phyloP scores from a whole-genome alignment of 2,888 invertebrate species.

The Microplitis deprimator region DNA sequence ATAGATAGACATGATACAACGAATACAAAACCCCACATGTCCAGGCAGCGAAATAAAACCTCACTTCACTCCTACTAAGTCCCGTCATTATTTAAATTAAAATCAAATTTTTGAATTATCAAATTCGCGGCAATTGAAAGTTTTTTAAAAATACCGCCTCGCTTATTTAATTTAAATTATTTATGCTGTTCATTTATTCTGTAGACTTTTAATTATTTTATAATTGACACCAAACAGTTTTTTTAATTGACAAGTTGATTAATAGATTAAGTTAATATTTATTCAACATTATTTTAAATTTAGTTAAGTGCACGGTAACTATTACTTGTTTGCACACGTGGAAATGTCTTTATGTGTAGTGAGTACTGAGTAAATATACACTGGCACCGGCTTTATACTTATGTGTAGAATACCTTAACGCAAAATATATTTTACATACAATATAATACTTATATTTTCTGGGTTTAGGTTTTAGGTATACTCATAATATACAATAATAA shows the following conservation, averaged over 20 bases:
- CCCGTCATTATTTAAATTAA: background rate
- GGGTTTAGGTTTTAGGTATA: too few species aligned
- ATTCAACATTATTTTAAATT: background rate
- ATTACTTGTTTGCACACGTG: background rate
- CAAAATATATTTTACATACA: too few species aligned
- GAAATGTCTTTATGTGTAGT: background rate
- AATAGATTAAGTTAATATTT: background rate
- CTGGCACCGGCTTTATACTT: too few species aligned
- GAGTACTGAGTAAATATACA: background rate
- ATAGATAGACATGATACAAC: conserved; percentile 24
- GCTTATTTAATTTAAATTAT: background rate
- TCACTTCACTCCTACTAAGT: background rate
- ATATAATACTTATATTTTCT: too few species aligned
- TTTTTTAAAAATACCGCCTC: background rate
- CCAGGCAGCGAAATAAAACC: conserved; percentile 15
- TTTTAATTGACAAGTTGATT: background rate
- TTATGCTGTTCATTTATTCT: background rate
- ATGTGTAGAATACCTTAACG: background rate
- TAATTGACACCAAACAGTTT: background rate
- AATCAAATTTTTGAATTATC: background rate
- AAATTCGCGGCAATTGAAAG: background rate
- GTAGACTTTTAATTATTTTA: background rate
- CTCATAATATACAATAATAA: too few species aligned
- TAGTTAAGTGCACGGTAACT: background rate
- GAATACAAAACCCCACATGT: conserved; percentile 27